Percentiles rank a stretch among this genome's conserved stretches.
Conservation (phyloP, 2,113 vertebrate genomes). For the Tupaia chinensis region DNA sequence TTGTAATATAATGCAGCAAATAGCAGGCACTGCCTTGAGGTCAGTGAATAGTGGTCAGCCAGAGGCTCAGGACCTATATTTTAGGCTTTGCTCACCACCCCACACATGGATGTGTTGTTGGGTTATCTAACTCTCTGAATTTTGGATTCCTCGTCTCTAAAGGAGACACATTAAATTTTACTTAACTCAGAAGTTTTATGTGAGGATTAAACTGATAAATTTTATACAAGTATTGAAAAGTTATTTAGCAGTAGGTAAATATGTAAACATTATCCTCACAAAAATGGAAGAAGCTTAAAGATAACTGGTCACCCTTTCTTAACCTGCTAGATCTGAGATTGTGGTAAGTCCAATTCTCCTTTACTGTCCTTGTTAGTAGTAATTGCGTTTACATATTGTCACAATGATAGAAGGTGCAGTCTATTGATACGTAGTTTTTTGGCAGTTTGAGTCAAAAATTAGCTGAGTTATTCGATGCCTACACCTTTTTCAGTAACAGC, state of each 20-base stretch:
- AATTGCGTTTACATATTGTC: background rate
- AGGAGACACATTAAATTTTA: background rate
- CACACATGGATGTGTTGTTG: background rate
- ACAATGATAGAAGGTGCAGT: background rate
- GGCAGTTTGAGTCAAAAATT: background rate
- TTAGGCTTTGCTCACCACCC: background rate
- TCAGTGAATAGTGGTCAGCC: background rate
- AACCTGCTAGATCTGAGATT: background rate
- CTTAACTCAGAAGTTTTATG: background rate
- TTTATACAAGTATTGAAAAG: background rate
- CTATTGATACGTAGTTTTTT: background rate
- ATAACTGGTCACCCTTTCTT: background rate
- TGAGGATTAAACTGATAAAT: background rate
- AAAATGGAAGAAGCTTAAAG: background rate
- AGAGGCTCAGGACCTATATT: background rate
- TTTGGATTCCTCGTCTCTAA: background rate
- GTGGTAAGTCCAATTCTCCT: background rate
- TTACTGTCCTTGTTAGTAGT: background rate
- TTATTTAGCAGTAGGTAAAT: background rate
- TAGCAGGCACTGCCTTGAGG: background rate
- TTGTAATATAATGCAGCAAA: background rate
- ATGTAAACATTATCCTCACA: background rate
- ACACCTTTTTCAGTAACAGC: constrained; percentile 47
- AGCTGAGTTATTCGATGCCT: background rate
- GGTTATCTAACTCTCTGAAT: background rate